Conservation (phyloP, 1,140 invertebrate genomes). For the Drosophila bipectinata region DNA sequence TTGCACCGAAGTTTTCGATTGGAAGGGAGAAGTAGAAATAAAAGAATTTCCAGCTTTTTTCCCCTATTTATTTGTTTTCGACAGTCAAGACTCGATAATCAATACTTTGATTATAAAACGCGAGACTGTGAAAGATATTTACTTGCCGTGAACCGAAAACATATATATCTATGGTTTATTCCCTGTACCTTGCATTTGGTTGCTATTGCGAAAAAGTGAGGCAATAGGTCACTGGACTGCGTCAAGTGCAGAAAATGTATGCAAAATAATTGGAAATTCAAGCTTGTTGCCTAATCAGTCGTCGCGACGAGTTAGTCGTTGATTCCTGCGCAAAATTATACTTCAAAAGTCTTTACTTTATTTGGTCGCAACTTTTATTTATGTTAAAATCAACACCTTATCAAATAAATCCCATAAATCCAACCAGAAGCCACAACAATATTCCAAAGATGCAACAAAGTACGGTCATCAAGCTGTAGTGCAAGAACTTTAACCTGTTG, state of each 20-base stretch:
- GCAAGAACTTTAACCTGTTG: constrained; percentile 22
- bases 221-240: neutral
- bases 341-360: neutral
- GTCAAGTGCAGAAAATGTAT: neutral
- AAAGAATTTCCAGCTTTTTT: neutral
- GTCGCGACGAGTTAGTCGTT: neutral
- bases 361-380: neutral
- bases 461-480: constrained; percentile 1
- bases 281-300: neutral
- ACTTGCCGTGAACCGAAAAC: no score
- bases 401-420: neutral
- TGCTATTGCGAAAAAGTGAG: neutral
- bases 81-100: neutral
- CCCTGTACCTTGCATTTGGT: neutral
- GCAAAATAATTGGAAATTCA: neutral
- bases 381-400: neutral
- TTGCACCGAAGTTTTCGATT: neutral
- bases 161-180: neutral
- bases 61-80: neutral
- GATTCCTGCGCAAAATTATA: no score
- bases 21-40: neutral
- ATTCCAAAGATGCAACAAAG: neutral
- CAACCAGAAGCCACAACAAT: constrained; percentile 12
- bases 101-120: neutral
- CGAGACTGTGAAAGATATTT: no score